These are phyloP conservation scores for Helarctos malayanus DNA, from an alignment of 2,797 vertebrate genomes.

Conservation along the genomic window DNA sequence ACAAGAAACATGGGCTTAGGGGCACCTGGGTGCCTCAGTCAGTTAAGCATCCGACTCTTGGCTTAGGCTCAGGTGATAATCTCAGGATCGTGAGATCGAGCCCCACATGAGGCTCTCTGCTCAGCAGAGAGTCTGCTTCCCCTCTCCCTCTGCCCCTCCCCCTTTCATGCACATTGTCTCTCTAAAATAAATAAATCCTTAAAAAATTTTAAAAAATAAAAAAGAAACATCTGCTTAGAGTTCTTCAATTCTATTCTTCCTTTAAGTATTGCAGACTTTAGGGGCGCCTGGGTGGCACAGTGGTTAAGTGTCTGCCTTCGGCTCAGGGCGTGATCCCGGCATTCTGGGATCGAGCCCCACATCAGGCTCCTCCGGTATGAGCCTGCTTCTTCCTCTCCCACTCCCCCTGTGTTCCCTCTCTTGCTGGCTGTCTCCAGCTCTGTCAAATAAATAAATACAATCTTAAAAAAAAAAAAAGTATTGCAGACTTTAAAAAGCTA, in stretches of 20 bases:
- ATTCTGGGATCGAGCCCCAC: no score
- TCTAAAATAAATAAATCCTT: background rate
- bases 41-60: background rate
- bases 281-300: no score
- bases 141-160: background rate
- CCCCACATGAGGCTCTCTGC: background rate
- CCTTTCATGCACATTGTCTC: background rate
- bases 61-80: background rate
- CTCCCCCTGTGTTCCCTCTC: no score
- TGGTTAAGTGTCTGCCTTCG: no score
- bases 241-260: slow-evolving; percentile 25
- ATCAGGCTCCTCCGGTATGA: no score
- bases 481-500: background rate
- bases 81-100: background rate
- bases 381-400: no score
- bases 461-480: background rate
- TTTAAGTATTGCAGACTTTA: background rate
- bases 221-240: slow-evolving; percentile 58
- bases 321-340: no score
- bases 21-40: background rate
- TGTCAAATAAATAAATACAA: no score
- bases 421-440: no score
- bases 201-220: background rate
- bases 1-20: slow-evolving; percentile 22
- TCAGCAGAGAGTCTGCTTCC: background rate